These are phyloP conservation scores for Triplophysa rosa DNA, from an alignment of 2,113 vertebrate genomes.

Conservation along the genomic window DNA sequence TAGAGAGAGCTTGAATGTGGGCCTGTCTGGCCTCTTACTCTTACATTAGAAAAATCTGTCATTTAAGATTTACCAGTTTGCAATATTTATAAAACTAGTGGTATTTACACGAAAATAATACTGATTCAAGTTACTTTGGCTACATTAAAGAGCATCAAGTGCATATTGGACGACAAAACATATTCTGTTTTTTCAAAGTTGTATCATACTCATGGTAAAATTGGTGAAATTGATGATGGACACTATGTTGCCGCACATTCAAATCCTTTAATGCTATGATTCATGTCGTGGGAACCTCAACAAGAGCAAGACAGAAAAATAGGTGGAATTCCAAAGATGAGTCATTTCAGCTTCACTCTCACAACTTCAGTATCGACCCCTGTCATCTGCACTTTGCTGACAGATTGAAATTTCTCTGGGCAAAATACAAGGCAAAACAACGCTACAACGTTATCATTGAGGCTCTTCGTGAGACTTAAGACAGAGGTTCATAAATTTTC, in stretches of 20 bases:
- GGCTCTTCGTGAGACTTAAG: background rate
- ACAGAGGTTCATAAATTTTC: background rate
- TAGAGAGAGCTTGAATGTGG: slow-evolving; percentile 30
- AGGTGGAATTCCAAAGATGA: slow-evolving; percentile 28
- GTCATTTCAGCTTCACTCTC: slow-evolving; percentile 8
- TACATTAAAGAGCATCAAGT: background rate
- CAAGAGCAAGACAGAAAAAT: slow-evolving; percentile 1
- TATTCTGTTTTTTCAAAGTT: background rate
- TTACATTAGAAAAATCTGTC: slow-evolving; percentile 4
- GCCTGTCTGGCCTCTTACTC: slow-evolving; percentile 12
- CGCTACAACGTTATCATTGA: background rate
- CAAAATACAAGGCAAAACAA: background rate
- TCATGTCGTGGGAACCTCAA: slow-evolving; percentile 15
- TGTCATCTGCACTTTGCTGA: background rate
- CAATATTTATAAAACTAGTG: no score
- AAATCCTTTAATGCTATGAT: background rate
- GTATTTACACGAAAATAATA: no score
- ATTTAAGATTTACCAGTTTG: background rate
- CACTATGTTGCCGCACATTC: background rate
- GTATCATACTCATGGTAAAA: background rate
- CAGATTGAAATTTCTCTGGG: background rate
- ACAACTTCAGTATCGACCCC: background rate
- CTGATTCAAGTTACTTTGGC: no score
- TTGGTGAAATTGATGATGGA: background rate
- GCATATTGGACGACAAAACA: background rate